phyloP scores from a whole-genome alignment of 2,797 vertebrate species.

The Sphenodon punctatus region DNA sequence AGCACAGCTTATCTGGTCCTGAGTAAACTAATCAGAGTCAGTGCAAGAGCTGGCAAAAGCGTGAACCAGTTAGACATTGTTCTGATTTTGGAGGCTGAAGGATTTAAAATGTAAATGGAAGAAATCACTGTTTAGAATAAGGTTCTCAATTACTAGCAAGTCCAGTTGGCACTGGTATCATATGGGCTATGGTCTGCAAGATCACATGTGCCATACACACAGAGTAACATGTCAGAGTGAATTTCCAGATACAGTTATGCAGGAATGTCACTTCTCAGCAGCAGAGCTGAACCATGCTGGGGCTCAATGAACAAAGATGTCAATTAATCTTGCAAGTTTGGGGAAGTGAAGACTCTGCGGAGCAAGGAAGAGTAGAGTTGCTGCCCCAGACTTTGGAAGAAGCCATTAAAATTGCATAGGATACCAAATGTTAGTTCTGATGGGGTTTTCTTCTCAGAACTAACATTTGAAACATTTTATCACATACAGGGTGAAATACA shows the following conservation, averaged over 20 bases:
- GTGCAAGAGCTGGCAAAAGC: background rate
- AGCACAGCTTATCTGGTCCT: rapidly evolving
- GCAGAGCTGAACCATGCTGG: background rate
- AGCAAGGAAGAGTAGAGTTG: background rate
- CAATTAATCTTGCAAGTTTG: too few species aligned
- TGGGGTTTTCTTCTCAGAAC: too few species aligned
- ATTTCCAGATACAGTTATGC: constrained; percentile 56
- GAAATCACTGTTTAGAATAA: constrained; percentile 51
- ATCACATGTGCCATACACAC: background rate
- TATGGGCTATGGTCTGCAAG: constrained; percentile 1
- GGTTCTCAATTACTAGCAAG: constrained; percentile 10
- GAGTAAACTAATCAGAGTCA: background rate
- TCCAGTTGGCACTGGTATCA: constrained; percentile 33
- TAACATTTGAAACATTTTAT: too few species aligned
- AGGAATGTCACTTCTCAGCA: background rate
- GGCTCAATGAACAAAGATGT: background rate
- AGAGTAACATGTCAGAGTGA: constrained; percentile 14
- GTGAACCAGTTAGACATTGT: constrained; percentile 13
- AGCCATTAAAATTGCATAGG: background rate
- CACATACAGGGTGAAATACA: too few species aligned
- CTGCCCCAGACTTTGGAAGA: background rate
- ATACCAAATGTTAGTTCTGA: constrained; percentile 14
- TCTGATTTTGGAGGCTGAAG: background rate
- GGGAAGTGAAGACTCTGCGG: too few species aligned
- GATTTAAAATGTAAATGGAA: constrained; percentile 48